Evolutionary conservation across 37 sponge, comb jelly and placozoan genomes (phyloP).

Genomic region (Aplysina aerophoba): DNA sequence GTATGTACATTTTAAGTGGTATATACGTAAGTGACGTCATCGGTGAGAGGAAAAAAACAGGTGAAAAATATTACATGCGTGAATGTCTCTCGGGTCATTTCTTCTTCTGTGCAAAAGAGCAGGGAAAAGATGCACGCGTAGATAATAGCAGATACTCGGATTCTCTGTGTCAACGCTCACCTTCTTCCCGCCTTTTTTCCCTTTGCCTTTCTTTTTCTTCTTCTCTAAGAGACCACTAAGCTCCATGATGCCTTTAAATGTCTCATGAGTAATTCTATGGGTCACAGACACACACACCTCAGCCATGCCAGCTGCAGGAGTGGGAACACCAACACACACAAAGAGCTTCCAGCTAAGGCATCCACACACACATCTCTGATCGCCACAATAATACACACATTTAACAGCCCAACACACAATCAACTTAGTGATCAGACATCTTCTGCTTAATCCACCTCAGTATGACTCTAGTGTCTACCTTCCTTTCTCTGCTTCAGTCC

Average conservation of each 20-base stretch:
- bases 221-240: constrained; percentile 11
- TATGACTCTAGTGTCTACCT: too few species aligned
- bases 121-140: neutral
- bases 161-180: neutral
- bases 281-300: constrained; percentile 47
- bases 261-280: constrained; percentile 41
- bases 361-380: neutral
- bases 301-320: constrained; percentile 39
- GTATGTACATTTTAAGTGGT: too few species aligned
- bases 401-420: neutral
- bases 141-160: too few species aligned
- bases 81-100: neutral
- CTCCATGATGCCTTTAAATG: constrained; percentile 49
- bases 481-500: constrained; percentile 63
- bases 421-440: too few species aligned
- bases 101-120: constrained; percentile 7
- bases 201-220: constrained; percentile 21
- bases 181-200: constrained; percentile 18
- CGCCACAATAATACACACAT: neutral
- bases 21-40: neutral
- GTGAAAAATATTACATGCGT: neutral
- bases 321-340: neutral
- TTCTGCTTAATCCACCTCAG: too few species aligned
- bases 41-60: neutral
- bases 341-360: neutral